These are phyloP conservation scores for Drosophila borealis DNA, from an alignment of 2,888 invertebrate species.

Conservation along the genomic window DNA sequence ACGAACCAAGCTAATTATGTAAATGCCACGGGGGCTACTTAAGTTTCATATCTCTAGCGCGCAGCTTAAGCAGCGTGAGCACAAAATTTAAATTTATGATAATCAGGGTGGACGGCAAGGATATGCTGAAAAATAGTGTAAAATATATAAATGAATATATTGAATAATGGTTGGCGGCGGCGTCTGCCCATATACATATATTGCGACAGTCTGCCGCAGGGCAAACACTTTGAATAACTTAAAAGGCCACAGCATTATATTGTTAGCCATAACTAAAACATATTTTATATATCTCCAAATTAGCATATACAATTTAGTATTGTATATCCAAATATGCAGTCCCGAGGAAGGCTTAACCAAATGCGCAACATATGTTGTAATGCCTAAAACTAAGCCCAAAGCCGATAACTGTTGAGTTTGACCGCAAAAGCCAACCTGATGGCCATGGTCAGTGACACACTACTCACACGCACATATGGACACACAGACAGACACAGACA, in stretches of 20 bases:
- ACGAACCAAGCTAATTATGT: slow-evolving; percentile 52
- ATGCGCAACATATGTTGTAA: slow-evolving; percentile 43
- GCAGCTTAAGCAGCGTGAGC: not conserved
- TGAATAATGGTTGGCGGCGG: not conserved
- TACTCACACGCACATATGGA: not conserved
- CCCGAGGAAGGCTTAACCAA: slow-evolving; percentile 23
- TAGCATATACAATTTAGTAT: slow-evolving; percentile 24
- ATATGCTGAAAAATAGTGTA: not conserved
- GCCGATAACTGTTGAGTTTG: slow-evolving; percentile 48
- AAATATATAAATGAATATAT: not conserved
- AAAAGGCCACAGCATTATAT: not conserved
- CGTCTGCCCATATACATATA: not conserved
- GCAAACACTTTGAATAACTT: no score
- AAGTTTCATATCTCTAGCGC: slow-evolving; percentile 4
- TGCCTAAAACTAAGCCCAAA: slow-evolving; percentile 34
- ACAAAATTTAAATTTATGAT: slow-evolving; percentile 12
- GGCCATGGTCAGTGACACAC: slow-evolving; percentile 47
- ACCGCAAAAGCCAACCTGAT: slow-evolving; percentile 38
- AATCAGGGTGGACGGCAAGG: not conserved
- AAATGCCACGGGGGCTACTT: slow-evolving; percentile 40
- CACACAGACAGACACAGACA: not conserved
- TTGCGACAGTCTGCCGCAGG: no score
- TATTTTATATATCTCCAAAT: not conserved
- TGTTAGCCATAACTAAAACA: no score
- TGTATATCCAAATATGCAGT: not conserved